A percentile compares a stretch with the other conserved stretches of the same genome.
phyloP scores from a whole-genome alignment of 2,888 invertebrate genomes.

The Ormyrus nitidulus region DNA sequence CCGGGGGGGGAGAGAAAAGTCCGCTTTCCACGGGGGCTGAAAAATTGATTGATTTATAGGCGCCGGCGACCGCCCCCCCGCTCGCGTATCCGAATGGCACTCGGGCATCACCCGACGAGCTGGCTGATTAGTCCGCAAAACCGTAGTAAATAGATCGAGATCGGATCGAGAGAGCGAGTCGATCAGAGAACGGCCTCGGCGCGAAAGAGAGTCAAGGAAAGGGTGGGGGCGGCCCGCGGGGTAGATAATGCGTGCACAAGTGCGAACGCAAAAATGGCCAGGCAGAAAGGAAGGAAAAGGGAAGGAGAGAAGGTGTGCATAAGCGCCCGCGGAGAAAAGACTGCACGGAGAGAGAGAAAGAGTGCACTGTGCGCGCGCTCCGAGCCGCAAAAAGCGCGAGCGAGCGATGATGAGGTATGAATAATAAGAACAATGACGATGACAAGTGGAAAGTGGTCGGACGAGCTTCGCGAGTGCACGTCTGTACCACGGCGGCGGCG shows the following conservation, averaged over 20 bases:
- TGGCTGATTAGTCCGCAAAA: neutral
- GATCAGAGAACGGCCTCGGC: neutral
- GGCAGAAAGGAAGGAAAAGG: constrained; percentile 5
- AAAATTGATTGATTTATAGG: constrained; percentile 44
- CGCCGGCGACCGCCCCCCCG: neutral
- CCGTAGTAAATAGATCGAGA: too few species aligned
- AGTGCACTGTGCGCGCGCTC: too few species aligned
- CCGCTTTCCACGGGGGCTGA: neutral
- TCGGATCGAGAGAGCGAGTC: too few species aligned
- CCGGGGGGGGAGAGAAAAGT: neutral
- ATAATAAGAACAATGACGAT: constrained; percentile 53
- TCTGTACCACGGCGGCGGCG: neutral
- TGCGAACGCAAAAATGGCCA: constrained; percentile 2
- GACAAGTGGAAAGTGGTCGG: constrained; percentile 49
- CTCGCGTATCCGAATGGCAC: neutral
- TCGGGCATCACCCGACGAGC: neutral
- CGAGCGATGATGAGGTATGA: constrained; percentile 42
- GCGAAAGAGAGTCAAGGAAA: neutral
- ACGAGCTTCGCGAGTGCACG: constrained; percentile 47
- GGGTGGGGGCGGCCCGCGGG: neutral
- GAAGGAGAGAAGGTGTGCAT: neutral
- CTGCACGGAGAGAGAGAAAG: too few species aligned
- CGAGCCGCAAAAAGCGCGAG: too few species aligned
- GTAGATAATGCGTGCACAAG: constrained; percentile 14
- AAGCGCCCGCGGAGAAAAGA: too few species aligned